Conservation (phyloP, 2,797 vertebrate genomes). For the Pitangus sulphuratus region DNA sequence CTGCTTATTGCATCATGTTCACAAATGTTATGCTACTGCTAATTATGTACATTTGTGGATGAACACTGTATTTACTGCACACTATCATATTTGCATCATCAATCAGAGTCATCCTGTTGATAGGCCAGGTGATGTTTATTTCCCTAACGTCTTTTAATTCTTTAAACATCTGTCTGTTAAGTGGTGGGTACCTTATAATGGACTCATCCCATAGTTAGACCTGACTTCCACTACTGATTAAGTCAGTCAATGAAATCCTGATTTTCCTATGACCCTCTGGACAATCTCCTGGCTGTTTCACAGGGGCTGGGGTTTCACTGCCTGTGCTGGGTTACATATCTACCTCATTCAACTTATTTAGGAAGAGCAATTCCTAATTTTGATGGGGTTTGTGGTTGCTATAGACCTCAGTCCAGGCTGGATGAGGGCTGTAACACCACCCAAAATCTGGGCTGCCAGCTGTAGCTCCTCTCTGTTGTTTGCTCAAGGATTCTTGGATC, state of each 20-base stretch:
- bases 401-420: not conserved
- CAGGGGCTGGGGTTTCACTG: not conserved
- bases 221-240: not conserved
- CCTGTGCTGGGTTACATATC: not conserved
- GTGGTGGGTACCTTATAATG: not conserved
- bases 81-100: constrained; percentile 6
- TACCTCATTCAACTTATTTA: not conserved
- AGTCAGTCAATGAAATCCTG: not conserved
- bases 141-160: not conserved
- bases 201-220: not conserved
- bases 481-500: not conserved
- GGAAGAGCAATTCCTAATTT: not conserved
- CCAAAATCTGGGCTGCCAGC: not conserved
- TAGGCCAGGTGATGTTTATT: constrained; percentile 27
- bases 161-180: constrained; percentile 17
- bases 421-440: not conserved
- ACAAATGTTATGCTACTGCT: constrained; percentile 2
- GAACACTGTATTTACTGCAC: not conserved
- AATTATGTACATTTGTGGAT: not conserved
- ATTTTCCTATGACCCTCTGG: not conserved
- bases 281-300: accelerated
- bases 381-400: not conserved
- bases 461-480: not conserved
- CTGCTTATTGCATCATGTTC: not conserved
- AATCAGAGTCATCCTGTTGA: constrained; percentile 48